Percentiles rank a stretch among this genome's conserved stretches.
Evolutionary conservation across 2,113 vertebrate genomes (phyloP).

Genomic region (Proteles cristata): DNA sequence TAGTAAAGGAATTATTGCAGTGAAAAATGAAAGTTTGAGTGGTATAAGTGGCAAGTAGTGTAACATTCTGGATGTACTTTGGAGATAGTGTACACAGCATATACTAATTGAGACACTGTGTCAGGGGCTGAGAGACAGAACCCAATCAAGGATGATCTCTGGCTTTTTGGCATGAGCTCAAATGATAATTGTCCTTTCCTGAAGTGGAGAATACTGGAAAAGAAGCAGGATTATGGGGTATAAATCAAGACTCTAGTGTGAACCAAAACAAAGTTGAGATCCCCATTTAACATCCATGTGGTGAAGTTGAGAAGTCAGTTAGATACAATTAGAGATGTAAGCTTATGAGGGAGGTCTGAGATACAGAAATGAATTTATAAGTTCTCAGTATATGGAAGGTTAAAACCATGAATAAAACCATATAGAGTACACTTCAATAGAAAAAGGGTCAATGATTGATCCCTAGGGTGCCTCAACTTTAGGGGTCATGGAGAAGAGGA

Average conservation of each 20-base stretch:
- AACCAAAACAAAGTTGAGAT: background rate
- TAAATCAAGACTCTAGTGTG: constrained; percentile 2
- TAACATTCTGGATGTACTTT: background rate
- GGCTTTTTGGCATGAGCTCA: background rate
- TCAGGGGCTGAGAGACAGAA: background rate
- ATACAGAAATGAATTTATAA: background rate
- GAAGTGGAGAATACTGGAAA: background rate
- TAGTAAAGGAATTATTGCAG: background rate
- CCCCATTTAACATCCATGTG: background rate
- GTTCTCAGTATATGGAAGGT: background rate
- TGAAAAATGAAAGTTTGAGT: background rate
- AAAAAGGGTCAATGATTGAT: background rate
- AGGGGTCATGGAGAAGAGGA: background rate
- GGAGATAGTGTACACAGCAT: background rate
- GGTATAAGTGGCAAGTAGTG: background rate
- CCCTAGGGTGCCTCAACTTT: background rate
- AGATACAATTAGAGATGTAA: background rate
- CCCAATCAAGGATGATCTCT: background rate
- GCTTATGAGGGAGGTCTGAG: background rate
- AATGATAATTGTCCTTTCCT: background rate
- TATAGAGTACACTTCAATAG: background rate
- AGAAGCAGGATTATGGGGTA: background rate
- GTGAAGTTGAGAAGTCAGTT: background rate
- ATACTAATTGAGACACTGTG: background rate
- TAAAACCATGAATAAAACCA: background rate